Base-by-base conservation (phyloP, 2,797 vertebrate species). In the Cryptoblepharus egeriae region DNA sequence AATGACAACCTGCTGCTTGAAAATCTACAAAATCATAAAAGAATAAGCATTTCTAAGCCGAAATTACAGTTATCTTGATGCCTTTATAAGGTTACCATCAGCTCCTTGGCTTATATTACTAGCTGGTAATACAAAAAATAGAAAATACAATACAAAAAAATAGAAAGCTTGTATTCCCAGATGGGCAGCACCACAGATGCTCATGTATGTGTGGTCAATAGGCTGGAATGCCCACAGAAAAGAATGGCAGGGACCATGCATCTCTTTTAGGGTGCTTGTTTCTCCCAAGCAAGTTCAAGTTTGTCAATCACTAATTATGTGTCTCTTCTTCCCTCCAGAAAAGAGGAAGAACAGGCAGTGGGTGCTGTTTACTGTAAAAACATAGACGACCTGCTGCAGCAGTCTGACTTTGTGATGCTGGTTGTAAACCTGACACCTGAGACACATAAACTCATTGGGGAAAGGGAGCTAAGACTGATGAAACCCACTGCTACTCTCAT, bases 331-430 rank as follows among this genome's bases (percentile, higher is more conserved):
- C 22, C 58, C 30, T 85, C 78, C 70, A 97, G 97, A 87, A 90
- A 84, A 1, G 84, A 88, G 63, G 95, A 96, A 16, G 97, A 97
- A 85, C 89, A 88, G 74, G 93, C 91, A 0, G 94, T 97, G 39
- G 95, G 93, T 60, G 97, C 95, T 0, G 89, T n/a, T 61, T 97
- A 96, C 88, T 95, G 96, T 83, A 82, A 92, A 89, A 94, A 91
- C 74, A 92, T 96, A 86, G 95, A 95, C 2, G 95, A 97, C 60
- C 92, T 98, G 88, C 95, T 98, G 55, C 93, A 60, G 80, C 82
- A 91, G 57, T 95, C 96, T 0, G 97, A 97, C 91, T 98, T 97
- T 22, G 95, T 97, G 15, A 89, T 96, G 87, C 28, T 98, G 83
- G 92, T 90, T 1, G 91, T 96, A 39, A 96, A 90, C 82, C 90